Evolutionary conservation across 2,113 vertebrate species (phyloP).

Genomic region (Strigops habroptila): DNA sequence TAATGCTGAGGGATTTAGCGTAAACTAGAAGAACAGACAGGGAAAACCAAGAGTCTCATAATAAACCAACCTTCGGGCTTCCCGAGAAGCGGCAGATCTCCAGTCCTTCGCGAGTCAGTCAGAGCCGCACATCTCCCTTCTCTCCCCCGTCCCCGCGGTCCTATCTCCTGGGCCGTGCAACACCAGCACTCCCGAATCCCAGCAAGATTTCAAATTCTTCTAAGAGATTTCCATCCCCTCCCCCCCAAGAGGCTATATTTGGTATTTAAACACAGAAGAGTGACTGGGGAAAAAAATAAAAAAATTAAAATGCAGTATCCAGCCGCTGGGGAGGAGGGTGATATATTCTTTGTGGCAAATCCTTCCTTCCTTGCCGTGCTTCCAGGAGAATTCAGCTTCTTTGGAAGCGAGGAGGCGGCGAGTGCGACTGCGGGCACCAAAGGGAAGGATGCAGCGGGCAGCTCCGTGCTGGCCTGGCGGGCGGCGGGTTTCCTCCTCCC

Average conservation of each 20-base stretch:
- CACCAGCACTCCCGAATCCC: background rate
- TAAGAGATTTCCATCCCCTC: constrained; percentile 4
- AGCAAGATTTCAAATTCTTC: background rate
- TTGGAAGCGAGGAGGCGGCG: background rate
- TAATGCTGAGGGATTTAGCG: background rate
- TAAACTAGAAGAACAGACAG: background rate
- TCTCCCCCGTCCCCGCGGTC: background rate
- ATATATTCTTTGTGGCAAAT: constrained; percentile 9
- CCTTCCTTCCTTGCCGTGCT: background rate
- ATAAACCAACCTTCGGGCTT: background rate
- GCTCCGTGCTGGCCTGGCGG: background rate
- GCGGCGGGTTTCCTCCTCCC: background rate
- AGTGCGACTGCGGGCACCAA: background rate
- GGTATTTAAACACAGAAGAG: constrained; percentile 36
- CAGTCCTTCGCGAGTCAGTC: background rate
- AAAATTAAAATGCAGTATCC: background rate
- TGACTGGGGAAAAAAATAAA: background rate
- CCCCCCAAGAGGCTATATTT: constrained; percentile 35
- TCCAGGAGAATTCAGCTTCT: background rate
- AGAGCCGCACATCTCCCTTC: background rate
- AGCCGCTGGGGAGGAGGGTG: background rate
- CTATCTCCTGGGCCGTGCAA: background rate
- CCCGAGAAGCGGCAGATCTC: background rate
- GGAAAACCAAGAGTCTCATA: background rate
- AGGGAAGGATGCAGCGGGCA: background rate